phyloP scores from a whole-genome alignment of 2,888 invertebrate genomes.

The Dermolepida albohirtum region DNA sequence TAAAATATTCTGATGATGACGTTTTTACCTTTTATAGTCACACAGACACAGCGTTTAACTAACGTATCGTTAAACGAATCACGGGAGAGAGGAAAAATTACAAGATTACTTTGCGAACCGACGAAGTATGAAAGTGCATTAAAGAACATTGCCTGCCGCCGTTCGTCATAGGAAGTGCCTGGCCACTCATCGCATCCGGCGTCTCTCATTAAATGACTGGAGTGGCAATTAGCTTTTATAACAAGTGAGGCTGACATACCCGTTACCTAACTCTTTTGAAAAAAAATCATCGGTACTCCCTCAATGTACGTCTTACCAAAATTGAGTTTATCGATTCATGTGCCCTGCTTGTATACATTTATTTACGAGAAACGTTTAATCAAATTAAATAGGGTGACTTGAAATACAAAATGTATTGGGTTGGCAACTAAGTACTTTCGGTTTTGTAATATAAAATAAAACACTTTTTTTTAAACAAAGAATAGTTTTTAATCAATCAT shows the following conservation, averaged over 20 bases:
- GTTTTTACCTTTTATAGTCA: slow-evolving; percentile 19
- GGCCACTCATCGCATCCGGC: slow-evolving; percentile 55
- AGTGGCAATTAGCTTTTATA: slow-evolving; percentile 65
- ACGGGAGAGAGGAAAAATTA: slow-evolving; percentile 44
- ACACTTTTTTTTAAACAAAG: too few species aligned
- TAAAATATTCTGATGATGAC: slow-evolving; percentile 27
- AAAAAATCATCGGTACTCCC: slow-evolving; percentile 33
- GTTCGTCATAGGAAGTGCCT: slow-evolving; percentile 50
- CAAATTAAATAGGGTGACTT: too few species aligned
- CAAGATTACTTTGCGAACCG: slow-evolving; percentile 50
- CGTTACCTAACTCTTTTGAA: slow-evolving; percentile 39
- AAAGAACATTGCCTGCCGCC: slow-evolving; percentile 51
- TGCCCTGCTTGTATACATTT: neutral
- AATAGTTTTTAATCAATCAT: too few species aligned
- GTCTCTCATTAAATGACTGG: slow-evolving; percentile 63
- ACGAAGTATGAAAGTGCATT: slow-evolving; percentile 53
- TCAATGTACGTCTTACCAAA: slow-evolving; percentile 28
- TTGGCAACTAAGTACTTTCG: too few species aligned
- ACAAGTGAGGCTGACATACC: slow-evolving; percentile 58
- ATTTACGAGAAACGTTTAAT: too few species aligned
- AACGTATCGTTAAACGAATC: slow-evolving; percentile 43
- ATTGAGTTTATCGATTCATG: slow-evolving; percentile 20
- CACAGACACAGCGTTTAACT: slow-evolving; percentile 18
- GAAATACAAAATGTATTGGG: too few species aligned
- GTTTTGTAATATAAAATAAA: too few species aligned